phyloP scores from a whole-genome alignment of 2,113 vertebrate genomes.

The Trachemys scripta region DNA sequence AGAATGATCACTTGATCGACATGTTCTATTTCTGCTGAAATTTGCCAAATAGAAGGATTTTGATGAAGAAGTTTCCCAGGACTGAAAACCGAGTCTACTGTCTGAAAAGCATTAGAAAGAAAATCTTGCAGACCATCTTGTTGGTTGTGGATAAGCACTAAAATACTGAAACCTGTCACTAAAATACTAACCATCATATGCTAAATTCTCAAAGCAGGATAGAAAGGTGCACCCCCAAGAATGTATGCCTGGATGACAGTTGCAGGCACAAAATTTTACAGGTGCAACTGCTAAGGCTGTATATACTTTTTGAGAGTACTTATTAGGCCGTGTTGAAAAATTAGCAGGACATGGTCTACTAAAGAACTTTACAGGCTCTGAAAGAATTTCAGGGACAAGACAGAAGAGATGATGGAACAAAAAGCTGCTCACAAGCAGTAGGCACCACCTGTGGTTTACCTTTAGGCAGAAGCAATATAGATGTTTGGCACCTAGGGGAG shows the following conservation, averaged over 20 bases:
- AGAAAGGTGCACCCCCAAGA: background rate
- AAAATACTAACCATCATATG: background rate
- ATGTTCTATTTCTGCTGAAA: background rate
- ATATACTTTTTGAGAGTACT: background rate
- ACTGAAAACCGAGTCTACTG: background rate
- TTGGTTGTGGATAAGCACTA: background rate
- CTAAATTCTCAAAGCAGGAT: background rate
- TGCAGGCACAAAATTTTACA: background rate
- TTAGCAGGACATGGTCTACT: background rate
- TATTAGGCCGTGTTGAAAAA: background rate
- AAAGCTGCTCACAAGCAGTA: background rate
- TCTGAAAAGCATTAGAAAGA: fast-evolving
- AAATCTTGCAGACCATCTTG: background rate
- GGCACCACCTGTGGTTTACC: background rate
- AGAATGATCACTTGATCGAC: background rate
- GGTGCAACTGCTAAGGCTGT: background rate
- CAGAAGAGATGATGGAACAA: background rate
- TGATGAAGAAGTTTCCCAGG: background rate
- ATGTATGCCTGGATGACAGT: background rate
- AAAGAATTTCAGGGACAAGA: background rate
- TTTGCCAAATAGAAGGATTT: background rate
- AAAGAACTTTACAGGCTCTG: background rate
- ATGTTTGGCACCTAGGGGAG: background rate
- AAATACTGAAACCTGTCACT: background rate
- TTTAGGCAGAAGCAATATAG: background rate